phyloP scores from a whole-genome alignment of 1,140 invertebrate species.

The Popillia japonica region DNA sequence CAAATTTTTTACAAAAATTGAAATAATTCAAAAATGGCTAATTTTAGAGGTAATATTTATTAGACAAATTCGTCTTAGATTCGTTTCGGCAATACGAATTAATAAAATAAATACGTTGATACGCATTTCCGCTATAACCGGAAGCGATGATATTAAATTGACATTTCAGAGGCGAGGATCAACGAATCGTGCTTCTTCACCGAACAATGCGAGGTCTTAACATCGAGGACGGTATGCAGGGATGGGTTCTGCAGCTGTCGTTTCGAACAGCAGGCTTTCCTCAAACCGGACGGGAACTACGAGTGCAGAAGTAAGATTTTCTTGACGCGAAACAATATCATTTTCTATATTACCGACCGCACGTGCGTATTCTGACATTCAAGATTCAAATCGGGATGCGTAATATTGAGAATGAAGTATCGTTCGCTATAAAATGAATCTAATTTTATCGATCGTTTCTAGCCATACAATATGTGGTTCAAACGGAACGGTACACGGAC shows the following conservation, averaged over 20 bases:
- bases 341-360: not conserved
- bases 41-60: too few relatives aligned
- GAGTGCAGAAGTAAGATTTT: slow-evolving; percentile 72
- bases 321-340: not conserved
- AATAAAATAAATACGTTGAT: too few relatives aligned
- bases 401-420: too few relatives aligned
- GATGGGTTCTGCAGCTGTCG: slow-evolving; percentile 78
- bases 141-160: too few relatives aligned
- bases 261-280: slow-evolving; percentile 76
- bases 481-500: slow-evolving; percentile 73
- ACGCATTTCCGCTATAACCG: too few relatives aligned
- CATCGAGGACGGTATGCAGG: slow-evolving; percentile 77
- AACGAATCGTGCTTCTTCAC: slow-evolving; percentile 84
- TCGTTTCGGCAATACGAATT: too few relatives aligned
- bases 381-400: too few relatives aligned
- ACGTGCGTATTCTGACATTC: not conserved
- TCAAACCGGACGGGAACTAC: slow-evolving; percentile 70
- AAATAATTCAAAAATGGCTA: too few relatives aligned
- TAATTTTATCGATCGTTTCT: slow-evolving; percentile 16
- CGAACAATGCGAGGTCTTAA: slow-evolving; percentile 78
- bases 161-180: slow-evolving; percentile 74
- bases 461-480: slow-evolving; percentile 62
- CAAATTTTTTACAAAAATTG: too few relatives aligned
- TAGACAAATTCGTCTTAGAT: too few relatives aligned
- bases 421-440: too few relatives aligned